Evolutionary conservation across 2,113 vertebrate genomes (phyloP), one percentile per base, ranked within the genome.

Genomic region (Xiphorhynchus elegans): DNA sequence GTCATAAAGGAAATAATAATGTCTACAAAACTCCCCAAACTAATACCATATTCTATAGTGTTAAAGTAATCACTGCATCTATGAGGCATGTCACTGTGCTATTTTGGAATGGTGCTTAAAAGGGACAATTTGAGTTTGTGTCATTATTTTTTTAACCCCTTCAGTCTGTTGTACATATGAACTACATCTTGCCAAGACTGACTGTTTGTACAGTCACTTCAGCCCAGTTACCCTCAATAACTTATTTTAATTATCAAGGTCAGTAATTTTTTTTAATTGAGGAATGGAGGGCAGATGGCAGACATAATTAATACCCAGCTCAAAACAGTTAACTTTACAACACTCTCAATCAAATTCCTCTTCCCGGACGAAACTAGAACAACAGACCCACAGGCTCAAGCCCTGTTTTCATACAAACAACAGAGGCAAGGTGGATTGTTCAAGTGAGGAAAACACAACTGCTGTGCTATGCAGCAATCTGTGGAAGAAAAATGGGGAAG

Each of bases 1-100:
- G 73, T 83, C 68, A 91, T 79, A 83, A 83, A 94, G 77, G 55
- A 96, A 92, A 95, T 47, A 89, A 87, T 84, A 76, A 89, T 17
- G 31, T 68, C 85, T 92, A 49, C 66, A 80, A 81, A 96, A 67
- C 29, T 80, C 70, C 83, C 74, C 72, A 91, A 82, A 84, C 68
- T 84, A 81, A 93, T 75, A 87, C 46, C 60, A 37, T 88, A 84
- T 90, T 96, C 89, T 95, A 60, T n/a, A 53, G 76, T 35, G 56
- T 87, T 95, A 77, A 84, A 60, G 60, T 70, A 94, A 96, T 92
- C 75, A 49, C 50, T 89, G 25, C 40, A 78, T 91, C 80, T 91
- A 75, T 59, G 63, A 84, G 79, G 50, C 52, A 70, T 5, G 10
- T 59, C 67, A 46, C 19, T 37, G 50, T 42, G 47, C 67, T 82